Evolutionary conservation across 2,113 vertebrate genomes (phyloP).

Genomic region (Eurypyga helias): DNA sequence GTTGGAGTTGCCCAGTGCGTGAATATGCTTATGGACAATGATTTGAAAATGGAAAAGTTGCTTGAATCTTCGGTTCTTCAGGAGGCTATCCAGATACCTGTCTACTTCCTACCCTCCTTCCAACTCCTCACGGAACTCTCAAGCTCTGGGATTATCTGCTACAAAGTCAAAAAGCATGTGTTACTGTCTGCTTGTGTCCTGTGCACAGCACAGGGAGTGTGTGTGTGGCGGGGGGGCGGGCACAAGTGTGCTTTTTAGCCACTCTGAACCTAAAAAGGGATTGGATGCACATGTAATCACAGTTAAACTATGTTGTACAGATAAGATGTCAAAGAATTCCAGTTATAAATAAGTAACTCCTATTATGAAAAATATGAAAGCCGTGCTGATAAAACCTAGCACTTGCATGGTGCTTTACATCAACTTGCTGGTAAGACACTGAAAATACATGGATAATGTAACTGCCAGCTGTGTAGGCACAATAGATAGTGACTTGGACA

Average conservation of each 20-base stretch:
- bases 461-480: not conserved
- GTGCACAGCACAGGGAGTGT: fast-evolving
- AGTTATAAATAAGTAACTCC: not conserved
- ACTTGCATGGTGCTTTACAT: not conserved
- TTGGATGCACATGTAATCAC: not conserved
- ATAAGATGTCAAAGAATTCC: not conserved
- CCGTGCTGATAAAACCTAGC: not conserved
- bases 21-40: not conserved
- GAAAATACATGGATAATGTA: slow-evolving; percentile 1
- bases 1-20: not conserved
- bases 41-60: not conserved
- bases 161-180: not conserved
- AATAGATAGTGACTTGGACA: not conserved
- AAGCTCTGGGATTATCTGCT: not conserved
- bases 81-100: not conserved
- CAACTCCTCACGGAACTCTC: not conserved
- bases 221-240: not conserved
- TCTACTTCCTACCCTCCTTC: not conserved
- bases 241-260: not conserved
- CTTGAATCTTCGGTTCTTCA: not conserved
- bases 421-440: not conserved
- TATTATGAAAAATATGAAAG: not conserved
- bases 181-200: not conserved
- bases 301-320: not conserved
- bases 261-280: not conserved